Base-by-base conservation (phyloP, 2,888 invertebrate genomes). In the Polia nebulosa region DNA sequence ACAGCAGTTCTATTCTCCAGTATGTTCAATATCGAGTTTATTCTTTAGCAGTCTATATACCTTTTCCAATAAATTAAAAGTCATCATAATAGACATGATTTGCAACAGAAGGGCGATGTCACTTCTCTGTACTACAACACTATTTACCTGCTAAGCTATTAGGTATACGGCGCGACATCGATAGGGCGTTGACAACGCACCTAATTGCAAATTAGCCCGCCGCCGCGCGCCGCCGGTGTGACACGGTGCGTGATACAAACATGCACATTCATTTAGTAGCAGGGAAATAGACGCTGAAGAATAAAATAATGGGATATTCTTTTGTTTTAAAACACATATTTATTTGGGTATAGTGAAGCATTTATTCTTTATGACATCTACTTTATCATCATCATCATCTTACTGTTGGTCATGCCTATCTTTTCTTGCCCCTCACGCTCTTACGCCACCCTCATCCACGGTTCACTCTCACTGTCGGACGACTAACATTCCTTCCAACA, bases 181-280 rank as follows among this genome's bases (percentile, higher is more conserved):
- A 63, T 20, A 27, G 41, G 1, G 61, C 20, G 34, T 27, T 15
- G 27, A 51, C 25, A 13, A 60, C 51, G 17, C 63, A 55, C 22
- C 29, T 34, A 70, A 69, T 55, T 47, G 39, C 32, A 17, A 67
- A 39, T 55, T 9, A 22, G 20, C 36, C 20, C 17, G 3, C n/a
- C n/a, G n/a, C n/a, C n/a, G n/a, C n/a, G n/a, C n/a, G n/a, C n/a
- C n/a, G n/a, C 22, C 8, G 34, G 25, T 29, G 49, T 56, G 20
- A 47, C 20, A 20, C 20, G 15, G 17, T 25, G 32, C 20, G 39
- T 47, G 25, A 7, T 34, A 39, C 39, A 69, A 59, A 59, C 32
- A 39, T 27, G 36, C 51, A 51, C 22, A 25, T 39, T 25, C 17
- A 36, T 67, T 68, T 51, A 51, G 7, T 11, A 45, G 25, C 29